Evolutionary conservation across 2,797 vertebrate genomes (phyloP).

Genomic region (Siniperca obscura): DNA sequence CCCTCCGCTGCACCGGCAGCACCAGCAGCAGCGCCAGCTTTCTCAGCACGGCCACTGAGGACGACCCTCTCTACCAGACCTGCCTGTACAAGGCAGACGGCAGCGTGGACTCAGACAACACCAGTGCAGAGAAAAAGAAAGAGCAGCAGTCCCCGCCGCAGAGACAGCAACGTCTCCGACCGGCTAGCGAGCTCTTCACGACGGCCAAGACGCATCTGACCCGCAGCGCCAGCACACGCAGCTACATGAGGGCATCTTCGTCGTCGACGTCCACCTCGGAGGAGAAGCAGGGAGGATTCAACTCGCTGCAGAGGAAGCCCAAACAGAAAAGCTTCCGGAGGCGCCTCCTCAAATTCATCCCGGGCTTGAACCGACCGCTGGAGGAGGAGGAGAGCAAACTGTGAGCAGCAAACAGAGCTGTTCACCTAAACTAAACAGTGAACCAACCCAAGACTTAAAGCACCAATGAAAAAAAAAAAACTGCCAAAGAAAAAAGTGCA

Average conservation of each 20-base stretch:
- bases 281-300: constrained; percentile 79
- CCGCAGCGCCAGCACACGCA: constrained; percentile 91
- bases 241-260: constrained; percentile 76
- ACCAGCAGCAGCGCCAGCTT: constrained; percentile 86
- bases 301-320: constrained; percentile 85
- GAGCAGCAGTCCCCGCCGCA: constrained; percentile 30
- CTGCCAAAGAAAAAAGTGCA: constrained; percentile 62
- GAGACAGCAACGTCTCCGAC: constrained; percentile 68
- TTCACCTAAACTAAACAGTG: background rate
- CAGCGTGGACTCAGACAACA: constrained; percentile 54
- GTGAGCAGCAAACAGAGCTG: constrained; percentile 66
- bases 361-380: constrained; percentile 92
- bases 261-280: constrained; percentile 71
- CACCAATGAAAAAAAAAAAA: constrained; percentile 37
- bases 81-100: constrained; percentile 85
- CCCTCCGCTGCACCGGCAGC: constrained; percentile 81
- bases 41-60: constrained; percentile 82
- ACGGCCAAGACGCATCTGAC: constrained; percentile 83
- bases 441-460: constrained; percentile 57
- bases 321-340: constrained; percentile 93
- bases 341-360: constrained; percentile 95
- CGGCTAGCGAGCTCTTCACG: constrained; percentile 82
- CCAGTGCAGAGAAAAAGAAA: constrained; percentile 14
- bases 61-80: constrained; percentile 93
- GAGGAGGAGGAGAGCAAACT: constrained; percentile 98